Conservation (phyloP, 1,140 invertebrate species). For the Thaumatotibia leucotreta region DNA sequence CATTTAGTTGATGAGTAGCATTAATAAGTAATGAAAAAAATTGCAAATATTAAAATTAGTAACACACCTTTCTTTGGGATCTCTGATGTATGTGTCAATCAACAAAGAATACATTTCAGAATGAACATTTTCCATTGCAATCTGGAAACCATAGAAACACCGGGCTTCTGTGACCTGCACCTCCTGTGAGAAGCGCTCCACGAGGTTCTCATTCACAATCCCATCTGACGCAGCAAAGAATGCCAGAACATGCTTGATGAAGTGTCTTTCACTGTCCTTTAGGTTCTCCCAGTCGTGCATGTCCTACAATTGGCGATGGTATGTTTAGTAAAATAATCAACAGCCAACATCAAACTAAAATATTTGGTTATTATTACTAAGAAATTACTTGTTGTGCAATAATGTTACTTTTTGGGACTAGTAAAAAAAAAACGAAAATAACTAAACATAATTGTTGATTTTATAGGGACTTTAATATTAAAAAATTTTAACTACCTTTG, state of each 20-base stretch:
- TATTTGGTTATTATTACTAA: no score
- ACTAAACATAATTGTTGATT: no score
- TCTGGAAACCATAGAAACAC: constrained; percentile 99
- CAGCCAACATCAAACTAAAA: no score
- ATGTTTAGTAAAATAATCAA: neutral
- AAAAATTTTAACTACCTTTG: constrained; percentile 82
- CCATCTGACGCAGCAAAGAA: constrained; percentile 99
- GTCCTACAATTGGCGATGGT: constrained; percentile 78
- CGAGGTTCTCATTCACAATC: constrained; percentile 99
- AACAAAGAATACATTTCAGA: constrained; percentile 99
- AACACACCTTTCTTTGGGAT: constrained; percentile 87
- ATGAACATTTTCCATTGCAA: constrained; percentile 99
- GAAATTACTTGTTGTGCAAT: no score
- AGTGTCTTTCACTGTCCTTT: constrained; percentile 92
- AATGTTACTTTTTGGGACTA: no score
- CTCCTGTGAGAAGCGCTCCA: constrained; percentile 98
- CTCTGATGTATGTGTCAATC: constrained; percentile 97
- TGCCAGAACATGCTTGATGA: constrained; percentile 98
- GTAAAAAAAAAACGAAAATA: no score
- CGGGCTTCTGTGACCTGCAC: constrained; percentile 98
- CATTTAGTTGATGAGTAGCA: no score
- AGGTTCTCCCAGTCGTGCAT: constrained; percentile 91
- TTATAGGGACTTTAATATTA: no score
- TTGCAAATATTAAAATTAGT: no score
- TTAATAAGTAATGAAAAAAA: no score